These are phyloP conservation scores for Stichodactyla mertensii DNA, from an alignment of 64 coral and sea anemone genomes.

Conservation along the genomic window DNA sequence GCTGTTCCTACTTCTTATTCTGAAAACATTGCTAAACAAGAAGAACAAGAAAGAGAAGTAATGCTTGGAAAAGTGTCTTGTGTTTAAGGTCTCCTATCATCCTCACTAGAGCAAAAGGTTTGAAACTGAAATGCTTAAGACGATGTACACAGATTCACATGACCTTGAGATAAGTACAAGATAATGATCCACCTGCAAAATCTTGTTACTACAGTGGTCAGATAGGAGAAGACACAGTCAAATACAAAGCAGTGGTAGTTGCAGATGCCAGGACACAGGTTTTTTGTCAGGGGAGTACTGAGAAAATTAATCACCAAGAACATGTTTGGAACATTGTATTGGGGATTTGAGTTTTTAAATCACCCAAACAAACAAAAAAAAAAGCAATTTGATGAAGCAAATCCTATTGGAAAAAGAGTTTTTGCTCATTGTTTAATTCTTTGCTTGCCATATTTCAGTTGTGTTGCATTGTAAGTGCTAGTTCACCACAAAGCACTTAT, in stretches of 20 bases:
- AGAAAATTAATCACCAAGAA: neutral
- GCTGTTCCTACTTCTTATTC: slow-evolving; percentile 1
- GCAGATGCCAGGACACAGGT: neutral
- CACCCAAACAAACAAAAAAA: neutral
- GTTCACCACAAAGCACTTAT: neutral
- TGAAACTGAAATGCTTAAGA: neutral
- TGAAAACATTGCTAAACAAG: neutral
- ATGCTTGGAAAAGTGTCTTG: neutral
- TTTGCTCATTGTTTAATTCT: neutral
- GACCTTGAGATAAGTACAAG: neutral
- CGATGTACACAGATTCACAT: neutral
- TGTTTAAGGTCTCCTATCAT: neutral
- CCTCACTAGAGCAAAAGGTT: neutral
- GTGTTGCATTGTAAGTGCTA: neutral
- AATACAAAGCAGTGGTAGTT: neutral
- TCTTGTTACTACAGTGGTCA: neutral
- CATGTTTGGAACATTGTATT: neutral
- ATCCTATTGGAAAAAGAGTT: neutral
- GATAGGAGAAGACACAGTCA: neutral
- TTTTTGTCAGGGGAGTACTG: too few species aligned
- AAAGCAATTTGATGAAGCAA: neutral
- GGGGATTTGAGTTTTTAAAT: neutral
- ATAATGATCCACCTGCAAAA: neutral
- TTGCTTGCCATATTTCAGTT: neutral
- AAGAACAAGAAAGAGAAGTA: slow-evolving; percentile 3